These are phyloP conservation scores for Bettongia penicillata DNA, from an alignment of 2,113 vertebrate species.

Conservation along the genomic window DNA sequence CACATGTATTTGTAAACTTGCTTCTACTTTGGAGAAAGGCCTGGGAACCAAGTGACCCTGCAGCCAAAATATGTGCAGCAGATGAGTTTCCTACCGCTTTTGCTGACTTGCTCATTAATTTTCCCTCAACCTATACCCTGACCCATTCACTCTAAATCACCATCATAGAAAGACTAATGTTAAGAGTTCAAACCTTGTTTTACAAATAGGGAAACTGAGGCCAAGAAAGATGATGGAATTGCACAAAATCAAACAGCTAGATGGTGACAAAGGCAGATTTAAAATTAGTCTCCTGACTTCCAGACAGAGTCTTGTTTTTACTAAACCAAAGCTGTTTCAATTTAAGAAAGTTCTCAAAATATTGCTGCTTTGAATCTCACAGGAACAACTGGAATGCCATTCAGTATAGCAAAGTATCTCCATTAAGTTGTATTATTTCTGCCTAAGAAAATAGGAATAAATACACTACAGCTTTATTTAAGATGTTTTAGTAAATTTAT, in stretches of 20 bases:
- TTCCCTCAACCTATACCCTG: background rate
- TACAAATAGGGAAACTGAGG: background rate
- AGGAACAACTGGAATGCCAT: conserved; percentile 52
- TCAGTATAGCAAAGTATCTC: conserved; percentile 50
- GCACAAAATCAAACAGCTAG: background rate
- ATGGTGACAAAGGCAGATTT: background rate
- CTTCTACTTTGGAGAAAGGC: background rate
- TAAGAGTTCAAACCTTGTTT: background rate
- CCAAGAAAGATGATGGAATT: background rate
- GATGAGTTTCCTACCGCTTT: background rate
- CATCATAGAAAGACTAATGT: background rate
- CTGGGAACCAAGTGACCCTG: background rate
- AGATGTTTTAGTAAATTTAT: conserved; percentile 56
- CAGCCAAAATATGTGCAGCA: background rate
- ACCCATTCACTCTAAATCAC: background rate
- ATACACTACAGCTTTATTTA: conserved; percentile 34
- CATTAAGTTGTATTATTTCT: conserved; percentile 68
- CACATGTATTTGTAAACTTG: background rate
- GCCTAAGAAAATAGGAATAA: conserved; percentile 47
- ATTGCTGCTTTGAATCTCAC: conserved; percentile 39
- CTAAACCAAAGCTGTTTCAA: background rate
- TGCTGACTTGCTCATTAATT: background rate
- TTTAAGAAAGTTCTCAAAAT: conserved; percentile 41
- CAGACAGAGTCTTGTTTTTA: background rate
- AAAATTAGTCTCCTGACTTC: background rate